Base-by-base conservation (phyloP, 2,888 invertebrate genomes). In the Cyclophora albipunctata region DNA sequence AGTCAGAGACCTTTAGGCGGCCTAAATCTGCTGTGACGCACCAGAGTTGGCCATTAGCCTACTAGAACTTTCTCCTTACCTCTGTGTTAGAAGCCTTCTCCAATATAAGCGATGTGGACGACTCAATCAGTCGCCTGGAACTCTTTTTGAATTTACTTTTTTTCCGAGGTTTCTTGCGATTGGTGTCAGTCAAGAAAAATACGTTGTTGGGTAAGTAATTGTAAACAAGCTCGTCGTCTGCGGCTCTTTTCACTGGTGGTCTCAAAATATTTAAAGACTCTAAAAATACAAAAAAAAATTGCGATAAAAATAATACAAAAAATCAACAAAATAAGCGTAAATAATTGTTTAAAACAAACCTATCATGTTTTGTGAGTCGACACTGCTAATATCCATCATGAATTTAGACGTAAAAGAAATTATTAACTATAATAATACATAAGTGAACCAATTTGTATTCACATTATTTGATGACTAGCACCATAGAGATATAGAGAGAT, bases 211-310 rank as follows among this genome's bases (percentile, higher is more conserved):
- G 43, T 43, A 5, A 34, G 34, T 34, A 34, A 34, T 34, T 20
- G 20, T 20, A 42, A 7, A 42, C 7, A 7, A 34, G 20, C 46
- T 49, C 46, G 41, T 44, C 58, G 50, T 20, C n/a, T 35, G 44
- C 5, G 41, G 48, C 48, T 58, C 72, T 72, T 61, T 71, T 75
- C 44, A 75, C 69, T 34, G 78, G 70, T 6, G 75, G 77, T 64
- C 72, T 71, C 49, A 79, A 60, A 57, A 70, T 73, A 52, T 80
- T 73, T 64, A 82, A 64, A 7, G 73, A 73, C 64, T 78, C 84
- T 84, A 79, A 75, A 67, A 70, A 75, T 70, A 55, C 64, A 20
- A 20, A 20, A 20, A 20, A 20, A 20, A 20, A 20, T 20, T 20
- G 20, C 20, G 20, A 20, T 20, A 20, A 20, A 20, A 20, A 20